These are phyloP conservation scores for Chaetogeoica ovagalla DNA, from an alignment of 2,888 invertebrate species.

Conservation along the genomic window DNA sequence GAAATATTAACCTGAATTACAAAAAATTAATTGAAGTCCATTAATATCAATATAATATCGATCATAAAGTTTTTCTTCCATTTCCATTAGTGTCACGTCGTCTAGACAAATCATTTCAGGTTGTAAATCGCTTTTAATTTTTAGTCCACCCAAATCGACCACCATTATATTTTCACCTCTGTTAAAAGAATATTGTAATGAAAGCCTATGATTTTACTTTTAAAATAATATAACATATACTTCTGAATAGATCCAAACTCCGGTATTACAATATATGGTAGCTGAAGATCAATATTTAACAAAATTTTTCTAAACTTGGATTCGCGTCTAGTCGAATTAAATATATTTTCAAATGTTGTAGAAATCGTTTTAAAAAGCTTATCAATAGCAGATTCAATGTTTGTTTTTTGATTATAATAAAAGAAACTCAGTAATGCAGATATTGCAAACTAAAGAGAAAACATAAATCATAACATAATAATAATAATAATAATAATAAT, in stretches of 20 bases:
- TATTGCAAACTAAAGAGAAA: constrained; percentile 68
- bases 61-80: constrained; percentile 79
- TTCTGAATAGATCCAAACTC: constrained; percentile 72
- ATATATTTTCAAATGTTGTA: constrained; percentile 59
- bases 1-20: constrained; percentile 65
- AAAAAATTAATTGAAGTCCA: constrained; percentile 69
- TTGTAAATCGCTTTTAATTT: constrained; percentile 74
- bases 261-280: constrained; percentile 76
- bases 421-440: constrained; percentile 71
- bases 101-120: constrained; percentile 70
- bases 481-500: too few species aligned
- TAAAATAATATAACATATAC: constrained; percentile 60
- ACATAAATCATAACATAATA: too few species aligned
- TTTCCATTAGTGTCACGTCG: constrained; percentile 78
- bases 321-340: constrained; percentile 62
- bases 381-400: constrained; percentile 58
- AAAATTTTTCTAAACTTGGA: constrained; percentile 67
- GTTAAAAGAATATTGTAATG: constrained; percentile 54
- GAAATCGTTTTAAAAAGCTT: constrained; percentile 56
- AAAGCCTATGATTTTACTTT: neutral
- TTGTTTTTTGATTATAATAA: constrained; percentile 56
- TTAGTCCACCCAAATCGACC: constrained; percentile 72
- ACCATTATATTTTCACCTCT: constrained; percentile 74
- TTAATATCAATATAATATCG: constrained; percentile 72
- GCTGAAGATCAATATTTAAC: constrained; percentile 74